A percentile compares a stretch with the other conserved stretches of the same genome.
Conservation (phyloP, 2,113 vertebrate genomes). For the Chascanopsetta lugubris region DNA sequence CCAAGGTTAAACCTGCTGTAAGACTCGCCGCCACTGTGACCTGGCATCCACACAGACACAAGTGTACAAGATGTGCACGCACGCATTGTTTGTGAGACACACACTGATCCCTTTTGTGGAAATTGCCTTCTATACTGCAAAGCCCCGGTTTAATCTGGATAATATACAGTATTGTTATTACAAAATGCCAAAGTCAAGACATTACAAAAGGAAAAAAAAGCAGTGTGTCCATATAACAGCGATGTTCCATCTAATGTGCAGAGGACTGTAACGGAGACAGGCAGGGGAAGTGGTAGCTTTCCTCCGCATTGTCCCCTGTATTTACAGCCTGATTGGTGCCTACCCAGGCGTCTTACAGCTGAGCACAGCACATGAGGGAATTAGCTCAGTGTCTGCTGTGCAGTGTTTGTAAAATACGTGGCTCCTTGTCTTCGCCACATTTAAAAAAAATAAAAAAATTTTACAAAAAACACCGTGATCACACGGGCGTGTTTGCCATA, state of each 20-base stretch:
- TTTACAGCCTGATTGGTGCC: conserved; percentile 74
- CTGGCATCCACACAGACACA: conserved; percentile 47
- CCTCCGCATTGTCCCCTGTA: conserved; percentile 60
- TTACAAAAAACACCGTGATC: conserved; percentile 60
- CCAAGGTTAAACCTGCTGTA: conserved; percentile 76
- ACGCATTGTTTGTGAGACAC: not conserved
- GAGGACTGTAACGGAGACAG: conserved; percentile 33
- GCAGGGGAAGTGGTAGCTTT: conserved; percentile 50
- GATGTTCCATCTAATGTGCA: conserved; percentile 17
- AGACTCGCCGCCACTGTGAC: conserved; percentile 74
- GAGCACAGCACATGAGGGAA: conserved; percentile 73
- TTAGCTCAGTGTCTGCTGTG: conserved; percentile 65
- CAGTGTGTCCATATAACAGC: conserved; percentile 17
- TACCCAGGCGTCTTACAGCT: conserved; percentile 68
- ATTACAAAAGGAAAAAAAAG: not conserved
- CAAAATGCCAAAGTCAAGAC: conserved; percentile 21
- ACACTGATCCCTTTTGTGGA: conserved; percentile 9
- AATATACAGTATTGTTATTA: conserved; percentile 1
- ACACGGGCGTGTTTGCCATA: conserved; percentile 43
- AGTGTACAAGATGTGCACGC: conserved; percentile 9
- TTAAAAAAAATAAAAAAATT: too few species aligned
- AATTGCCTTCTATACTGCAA: conserved; percentile 17
- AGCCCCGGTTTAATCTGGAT: conserved; percentile 32
- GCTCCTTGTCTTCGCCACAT: conserved; percentile 57
- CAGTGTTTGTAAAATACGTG: conserved; percentile 65